Base-by-base conservation (phyloP, 2,797 vertebrate species). In the Rhadinocentrus ornatus region DNA sequence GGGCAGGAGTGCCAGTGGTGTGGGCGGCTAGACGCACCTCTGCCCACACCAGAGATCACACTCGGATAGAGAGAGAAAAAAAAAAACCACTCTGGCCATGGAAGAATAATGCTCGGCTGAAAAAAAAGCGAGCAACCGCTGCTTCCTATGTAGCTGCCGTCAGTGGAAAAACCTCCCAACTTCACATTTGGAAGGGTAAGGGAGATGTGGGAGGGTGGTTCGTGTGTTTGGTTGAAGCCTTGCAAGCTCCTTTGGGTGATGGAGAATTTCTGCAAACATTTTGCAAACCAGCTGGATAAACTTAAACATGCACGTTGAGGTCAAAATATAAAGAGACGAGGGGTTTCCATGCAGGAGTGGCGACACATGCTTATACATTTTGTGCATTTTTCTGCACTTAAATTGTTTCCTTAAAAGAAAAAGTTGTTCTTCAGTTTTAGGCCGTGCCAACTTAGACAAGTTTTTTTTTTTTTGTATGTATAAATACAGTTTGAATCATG, bases 1-100 rank as follows among this genome's bases (percentile, higher is more conserved):
- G 88, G 93, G 91, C 93, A 89, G 92, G 89, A 91, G 93, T 96
- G 95, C 96, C 95, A 95, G 87, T 81, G 92, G 94, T 93, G 94
- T 95, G 95, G 95, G 87, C 88, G 88, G 86, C 79, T 35, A 74
- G 78, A 88, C 75, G 77, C 88, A 88, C 95, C 89, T 94, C 95
- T 83, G 84, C 88, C 88, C 86, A 89, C 90, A 86, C 87, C 82
- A 85, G 52, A 84, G 85, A 88, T 89, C 86, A 84, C 88, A 89
- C 86, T 80, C 73, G 3, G 67, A 39, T 53, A 77, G 67, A 46
- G 55, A 77, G 12, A 24, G 15, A 57, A 48, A 74, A 79, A 61
- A 18, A 31, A 31, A 31, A 31, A 31, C 72, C 84, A 62, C 77
- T 68, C 67, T 71, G 81, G 71, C 81, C 82, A 29, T 22, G 83